Evolutionary conservation across 2,888 invertebrate species (phyloP).

Genomic region (Cephus spinipes): DNA sequence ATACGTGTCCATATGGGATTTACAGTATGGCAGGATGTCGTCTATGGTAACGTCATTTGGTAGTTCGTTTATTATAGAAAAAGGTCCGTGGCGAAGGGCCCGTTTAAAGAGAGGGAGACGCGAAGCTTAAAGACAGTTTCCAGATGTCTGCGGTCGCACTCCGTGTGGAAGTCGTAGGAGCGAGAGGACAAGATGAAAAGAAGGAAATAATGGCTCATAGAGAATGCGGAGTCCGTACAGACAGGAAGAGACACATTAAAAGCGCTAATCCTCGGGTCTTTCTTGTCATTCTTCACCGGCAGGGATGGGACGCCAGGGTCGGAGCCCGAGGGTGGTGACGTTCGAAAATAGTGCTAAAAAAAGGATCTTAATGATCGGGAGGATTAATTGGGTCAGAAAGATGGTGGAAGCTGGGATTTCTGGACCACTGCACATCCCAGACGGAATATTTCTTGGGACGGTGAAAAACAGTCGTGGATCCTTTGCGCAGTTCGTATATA

Average conservation of each 20-base stretch:
- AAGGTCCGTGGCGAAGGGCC: neutral
- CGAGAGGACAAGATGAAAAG: neutral
- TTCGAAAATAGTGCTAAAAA: neutral
- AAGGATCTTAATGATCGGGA: neutral
- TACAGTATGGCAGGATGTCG: neutral
- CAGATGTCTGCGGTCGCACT: neutral
- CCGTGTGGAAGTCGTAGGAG: neutral
- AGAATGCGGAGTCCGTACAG: neutral
- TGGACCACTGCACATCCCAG: neutral
- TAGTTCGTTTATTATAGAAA: conserved; percentile 24
- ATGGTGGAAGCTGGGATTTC: neutral
- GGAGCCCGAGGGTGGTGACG: neutral
- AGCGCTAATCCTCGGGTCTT: conserved; percentile 56
- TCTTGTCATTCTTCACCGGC: neutral
- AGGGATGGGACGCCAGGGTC: neutral
- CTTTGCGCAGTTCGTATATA: neutral
- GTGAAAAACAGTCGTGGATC: neutral
- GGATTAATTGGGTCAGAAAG: neutral
- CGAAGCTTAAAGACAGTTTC: neutral
- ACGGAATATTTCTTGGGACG: neutral
- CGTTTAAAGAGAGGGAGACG: neutral
- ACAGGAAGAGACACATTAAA: conserved; percentile 55
- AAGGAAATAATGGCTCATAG: neutral
- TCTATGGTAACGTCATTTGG: neutral
- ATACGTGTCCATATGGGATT: neutral